Conservation (phyloP, 2,797 vertebrate species). For the Florisuga fusca region DNA sequence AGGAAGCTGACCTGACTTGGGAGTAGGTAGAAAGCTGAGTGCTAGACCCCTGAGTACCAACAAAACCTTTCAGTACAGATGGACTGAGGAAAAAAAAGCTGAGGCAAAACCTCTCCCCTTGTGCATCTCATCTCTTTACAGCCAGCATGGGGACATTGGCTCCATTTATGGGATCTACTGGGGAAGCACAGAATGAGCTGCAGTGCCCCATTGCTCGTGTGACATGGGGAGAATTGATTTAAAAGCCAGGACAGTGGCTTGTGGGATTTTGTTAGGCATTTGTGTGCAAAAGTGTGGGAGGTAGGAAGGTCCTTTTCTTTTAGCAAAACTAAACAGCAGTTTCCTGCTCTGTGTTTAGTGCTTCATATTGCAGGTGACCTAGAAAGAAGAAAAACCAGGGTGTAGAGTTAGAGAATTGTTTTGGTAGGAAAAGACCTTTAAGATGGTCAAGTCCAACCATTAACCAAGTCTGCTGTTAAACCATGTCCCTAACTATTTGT, state of each 20-base stretch:
- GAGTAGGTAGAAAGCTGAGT: neutral
- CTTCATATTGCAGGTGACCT: neutral
- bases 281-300: rapidly evolving
- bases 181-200: neutral
- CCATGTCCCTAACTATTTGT: too few relatives aligned
- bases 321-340: neutral
- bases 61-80: neutral
- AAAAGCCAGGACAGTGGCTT: neutral
- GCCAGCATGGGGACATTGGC: rapidly evolving
- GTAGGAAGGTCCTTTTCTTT: neutral
- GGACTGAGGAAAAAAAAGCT: neutral
- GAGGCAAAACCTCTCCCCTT: neutral
- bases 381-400: neutral
- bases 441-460: too few relatives aligned
- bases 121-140: neutral
- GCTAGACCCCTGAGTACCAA: neutral
- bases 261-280: neutral
- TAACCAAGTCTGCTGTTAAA: too few relatives aligned
- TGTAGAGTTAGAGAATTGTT: too few relatives aligned
- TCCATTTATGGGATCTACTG: neutral
- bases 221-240: neutral
- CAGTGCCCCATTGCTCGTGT: neutral
- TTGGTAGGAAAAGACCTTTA: too few relatives aligned
- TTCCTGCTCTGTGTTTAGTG: neutral
- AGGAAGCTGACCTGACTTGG: neutral